These are phyloP conservation scores for Etheostoma perlongum DNA, from an alignment of 2,797 vertebrate genomes.

Conservation along the genomic window DNA sequence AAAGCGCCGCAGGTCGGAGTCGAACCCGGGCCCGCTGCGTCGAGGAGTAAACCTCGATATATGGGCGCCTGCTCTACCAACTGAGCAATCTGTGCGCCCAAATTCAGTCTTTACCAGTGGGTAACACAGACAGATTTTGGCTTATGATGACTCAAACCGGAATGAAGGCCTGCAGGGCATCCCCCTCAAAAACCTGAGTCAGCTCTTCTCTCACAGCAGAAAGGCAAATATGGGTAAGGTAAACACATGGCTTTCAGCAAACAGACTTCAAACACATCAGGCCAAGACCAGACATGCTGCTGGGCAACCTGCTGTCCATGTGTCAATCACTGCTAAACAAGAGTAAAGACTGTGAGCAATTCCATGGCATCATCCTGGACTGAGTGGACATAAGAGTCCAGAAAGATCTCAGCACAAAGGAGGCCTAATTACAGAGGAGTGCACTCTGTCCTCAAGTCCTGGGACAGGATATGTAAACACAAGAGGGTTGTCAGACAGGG, in stretches of 20 bases:
- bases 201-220: constrained; percentile 40
- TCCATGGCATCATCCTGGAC: constrained; percentile 20
- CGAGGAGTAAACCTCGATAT: no score
- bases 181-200: constrained; percentile 46
- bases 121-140: constrained; percentile 24
- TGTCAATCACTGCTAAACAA: constrained; percentile 40
- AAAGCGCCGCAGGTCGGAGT: no score
- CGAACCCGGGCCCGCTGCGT: no score
- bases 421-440: constrained; percentile 57
- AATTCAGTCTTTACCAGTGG: neutral
- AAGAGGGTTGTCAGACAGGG: constrained; percentile 16
- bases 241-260: constrained; percentile 66
- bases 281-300: constrained; percentile 66
- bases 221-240: constrained; percentile 57
- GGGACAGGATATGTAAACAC: constrained; percentile 58
- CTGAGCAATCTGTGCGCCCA: no score
- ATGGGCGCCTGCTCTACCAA: no score
- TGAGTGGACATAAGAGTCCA: constrained; percentile 9
- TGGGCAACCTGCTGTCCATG: constrained; percentile 45
- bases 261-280: constrained; percentile 67
- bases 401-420: constrained; percentile 40
- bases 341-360: constrained; percentile 30
- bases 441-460: constrained; percentile 32
- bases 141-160: constrained; percentile 39
- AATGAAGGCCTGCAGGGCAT: constrained; percentile 51